Evolutionary conservation across 2,888 invertebrate genomes (phyloP).

Genomic region (Cremastobaeus sp.): DNA sequence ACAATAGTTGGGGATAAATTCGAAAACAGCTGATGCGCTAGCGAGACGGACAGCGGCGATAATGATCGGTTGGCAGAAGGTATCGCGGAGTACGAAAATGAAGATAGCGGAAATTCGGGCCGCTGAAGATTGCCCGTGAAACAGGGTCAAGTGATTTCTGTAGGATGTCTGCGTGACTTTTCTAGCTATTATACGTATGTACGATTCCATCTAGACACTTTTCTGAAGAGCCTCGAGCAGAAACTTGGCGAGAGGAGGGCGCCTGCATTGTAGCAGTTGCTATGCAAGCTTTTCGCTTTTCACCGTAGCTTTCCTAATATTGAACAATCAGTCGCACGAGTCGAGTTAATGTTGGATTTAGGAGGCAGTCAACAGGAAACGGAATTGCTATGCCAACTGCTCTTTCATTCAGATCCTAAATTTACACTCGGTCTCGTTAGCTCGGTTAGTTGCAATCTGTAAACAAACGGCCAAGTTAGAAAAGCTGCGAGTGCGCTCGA

Average conservation of each 20-base stretch:
- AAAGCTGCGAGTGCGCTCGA: background rate
- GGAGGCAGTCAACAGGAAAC: too few relatives aligned
- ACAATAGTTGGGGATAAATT: background rate
- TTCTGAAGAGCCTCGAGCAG: conserved; percentile 52
- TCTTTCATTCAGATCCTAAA: too few relatives aligned
- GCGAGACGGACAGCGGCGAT: background rate
- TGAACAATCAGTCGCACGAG: conserved; percentile 12
- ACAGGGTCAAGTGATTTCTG: conserved; percentile 54
- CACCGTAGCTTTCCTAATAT: conserved; percentile 31
- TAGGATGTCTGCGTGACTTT: conserved; percentile 55
- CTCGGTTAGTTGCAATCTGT: too few relatives aligned
- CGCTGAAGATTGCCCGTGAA: conserved; percentile 24
- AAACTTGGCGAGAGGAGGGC: conserved; percentile 34
- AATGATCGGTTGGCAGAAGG: background rate
- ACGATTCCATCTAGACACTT: conserved; percentile 56
- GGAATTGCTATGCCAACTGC: too few relatives aligned
- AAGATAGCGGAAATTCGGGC: conserved; percentile 18
- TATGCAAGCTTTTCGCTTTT: conserved; percentile 57
- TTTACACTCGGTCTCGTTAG: too few relatives aligned
- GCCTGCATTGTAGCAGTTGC: conserved; percentile 50
- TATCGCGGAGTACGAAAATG: background rate
- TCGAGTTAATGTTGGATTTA: too few relatives aligned
- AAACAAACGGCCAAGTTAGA: background rate
- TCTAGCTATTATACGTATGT: conserved; percentile 47
- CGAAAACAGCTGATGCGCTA: background rate